Base-by-base conservation (phyloP, 2,888 invertebrate species). In the Thera obeliscata region DNA sequence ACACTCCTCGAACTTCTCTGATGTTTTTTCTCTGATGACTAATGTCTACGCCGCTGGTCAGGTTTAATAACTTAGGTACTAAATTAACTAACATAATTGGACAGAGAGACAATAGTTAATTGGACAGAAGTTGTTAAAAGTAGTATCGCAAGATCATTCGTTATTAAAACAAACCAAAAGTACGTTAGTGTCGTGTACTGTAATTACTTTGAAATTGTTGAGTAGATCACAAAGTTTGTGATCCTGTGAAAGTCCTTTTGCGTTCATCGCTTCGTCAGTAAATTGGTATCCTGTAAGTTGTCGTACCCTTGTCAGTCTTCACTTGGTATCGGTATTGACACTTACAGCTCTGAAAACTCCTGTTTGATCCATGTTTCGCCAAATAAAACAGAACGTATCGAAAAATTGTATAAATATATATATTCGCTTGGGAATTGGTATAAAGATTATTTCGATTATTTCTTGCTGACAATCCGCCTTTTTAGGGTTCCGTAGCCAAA, bases 251-350 rank as follows among this genome's bases (percentile, higher is more conserved):
- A 46, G 12, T 36, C n/a, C 33, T 46, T 48, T 56, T 59, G 4
- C n/a, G 22, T 55, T 55, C 64, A 52, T 38, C 49, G 38, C 22
- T 46, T 36, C 52, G 55, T 56, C 49, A 12, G 41, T 49, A 56
- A 55, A n/a, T 56, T 56, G 49, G 41, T 49, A 55, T 64, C 49
- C 46, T 61, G 56, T 60, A 48, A 4, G 6, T 9, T 56, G 62
- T 64, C 64, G 43, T 33, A 64, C 60, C 67, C 67, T 64, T 60
- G 52, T 67, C 67, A 60, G 52, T 54, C 59, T 58, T 48, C 6
- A 49, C 59, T 55, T 49, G n/a, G 46, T 22, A 55, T 64, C 38
- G 22, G 49, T 64, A 59, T 55, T 59, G 59, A 54, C 57, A 41
- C 9, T 36, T 22, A 48, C 50, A 11, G 55, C 54, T 9, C 22